Base-by-base conservation (phyloP, 2,888 invertebrate species). In the Aspidiotus rigidus region DNA sequence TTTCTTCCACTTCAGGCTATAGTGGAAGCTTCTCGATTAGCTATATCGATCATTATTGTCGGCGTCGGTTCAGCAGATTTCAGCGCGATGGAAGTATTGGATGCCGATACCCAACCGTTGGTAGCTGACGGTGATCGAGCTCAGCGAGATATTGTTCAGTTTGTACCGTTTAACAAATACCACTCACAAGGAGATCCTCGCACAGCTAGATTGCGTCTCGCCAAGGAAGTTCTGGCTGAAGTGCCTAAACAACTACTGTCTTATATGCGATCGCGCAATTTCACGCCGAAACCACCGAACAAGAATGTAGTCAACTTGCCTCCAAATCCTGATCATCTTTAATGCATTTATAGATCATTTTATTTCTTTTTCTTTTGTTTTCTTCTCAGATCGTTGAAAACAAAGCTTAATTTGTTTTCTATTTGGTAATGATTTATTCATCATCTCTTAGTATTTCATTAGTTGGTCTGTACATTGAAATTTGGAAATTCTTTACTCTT, bases 111-210 rank as follows among this genome's bases (percentile, higher is more conserved):
- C 10, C 74, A 74, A 7, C 73, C 74, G 7, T 70, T 76, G n/a
- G 71, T 72, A 56, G 70, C 73, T 2, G 74, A 73, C 11, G 75
- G 75, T 7, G 69, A 71, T n/a, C 72, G 70, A 63, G 84, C 83
- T 55, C 79, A 79, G 55, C 75, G 84, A 69, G 84, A 84, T 75
- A 84, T 84, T 73, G 84, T 84, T 1, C 84, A 83, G 78, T 83
- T 83, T 78, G 83, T 83, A 11, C 81, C 83, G 16, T 80, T 82
- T 74, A 75, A 79, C 72, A 75, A 79, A 69, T 79, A 77, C 71
- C 62, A 71, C 53, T 57, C 70, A 8, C 69, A 70, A 53, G 73
- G 74, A 53, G 78, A 78, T 72, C 75, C 78, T 41, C 75, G 74
- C 63, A 73, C 74, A 62, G 75, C 75, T 71, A 74, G 75, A 72